Percentiles rank a stretch among this genome's conserved stretches.
phyloP scores from a whole-genome alignment of 2,113 vertebrate species.

The Ammospiza nelsoni region DNA sequence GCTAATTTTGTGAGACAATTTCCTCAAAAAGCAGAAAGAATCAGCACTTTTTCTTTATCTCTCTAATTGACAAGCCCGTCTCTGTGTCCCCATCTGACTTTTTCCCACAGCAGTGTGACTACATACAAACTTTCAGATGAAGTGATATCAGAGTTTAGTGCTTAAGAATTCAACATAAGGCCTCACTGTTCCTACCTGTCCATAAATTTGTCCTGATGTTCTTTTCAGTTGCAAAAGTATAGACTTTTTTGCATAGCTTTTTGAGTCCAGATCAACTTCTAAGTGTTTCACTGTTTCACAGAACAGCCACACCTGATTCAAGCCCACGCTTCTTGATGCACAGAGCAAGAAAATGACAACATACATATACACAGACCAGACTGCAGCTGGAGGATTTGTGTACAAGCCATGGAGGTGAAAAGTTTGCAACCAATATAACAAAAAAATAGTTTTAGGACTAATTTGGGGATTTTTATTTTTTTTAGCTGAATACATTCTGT shows the following conservation, averaged over 20 bases:
- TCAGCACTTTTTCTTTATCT: background rate
- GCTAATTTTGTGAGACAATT: background rate
- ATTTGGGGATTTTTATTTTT: background rate
- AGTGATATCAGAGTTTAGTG: background rate
- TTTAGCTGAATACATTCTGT: background rate
- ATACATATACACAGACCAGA: background rate
- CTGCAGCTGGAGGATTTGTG: background rate
- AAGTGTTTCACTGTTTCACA: background rate
- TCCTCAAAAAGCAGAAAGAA: background rate
- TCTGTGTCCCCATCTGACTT: background rate
- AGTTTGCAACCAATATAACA: background rate
- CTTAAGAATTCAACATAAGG: background rate
- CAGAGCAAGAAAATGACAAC: background rate
- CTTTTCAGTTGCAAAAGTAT: background rate
- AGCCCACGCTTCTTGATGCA: background rate
- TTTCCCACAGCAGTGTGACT: background rate
- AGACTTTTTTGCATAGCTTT: background rate
- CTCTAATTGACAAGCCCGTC: background rate
- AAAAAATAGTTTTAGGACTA: background rate
- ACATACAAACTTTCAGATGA: background rate
- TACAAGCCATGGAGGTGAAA: background rate
- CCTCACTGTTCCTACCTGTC: background rate
- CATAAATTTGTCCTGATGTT: background rate
- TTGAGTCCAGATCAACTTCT: background rate
- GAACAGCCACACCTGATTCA: background rate